Evolutionary conservation across 2,797 vertebrate genomes (phyloP), one percentile per base, ranked within the genome.

Genomic region (Enteromius trimaculatus): DNA sequence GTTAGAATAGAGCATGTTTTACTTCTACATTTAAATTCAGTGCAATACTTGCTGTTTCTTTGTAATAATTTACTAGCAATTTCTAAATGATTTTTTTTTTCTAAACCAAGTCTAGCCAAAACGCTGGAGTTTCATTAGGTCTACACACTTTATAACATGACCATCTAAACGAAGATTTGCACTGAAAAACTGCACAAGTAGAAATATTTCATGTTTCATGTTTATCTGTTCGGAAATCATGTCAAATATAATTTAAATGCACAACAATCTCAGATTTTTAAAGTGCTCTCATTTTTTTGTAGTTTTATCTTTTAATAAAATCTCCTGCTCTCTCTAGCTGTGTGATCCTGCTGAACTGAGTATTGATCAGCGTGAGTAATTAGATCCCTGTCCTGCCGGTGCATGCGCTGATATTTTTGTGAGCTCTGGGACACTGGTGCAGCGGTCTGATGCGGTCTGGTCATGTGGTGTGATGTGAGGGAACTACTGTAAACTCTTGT

Each of bases 361-460:
- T 87, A 92, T 90, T 90, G 89, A 92, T 90, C 65, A 47, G 66
- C 11, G 3, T 82, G 62, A 81, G 87, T 88, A 91, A 91, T 84
- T 65, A 58, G 79, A 91, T 83, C 87, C 87, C 77, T 42, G 60
- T n/a, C 77, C 26, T 87, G 80, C 82, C 78, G 81, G 79, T 75
- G 62, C 74, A 70, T 83, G 83, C 66, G 64, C 81, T 51, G 77
- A 64, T 84, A 62, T 78, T 83, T 86, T 13, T 31, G 44, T 51
- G 72, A 83, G 82, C 86, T 85, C 81, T 85, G 88, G 84, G 86
- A 89, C 77, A 60, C 68, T 29, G n/a, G 37, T 26, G 53, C 62
- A 78, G 84, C 34, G 39, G 62, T 58, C 55, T 80, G 79, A 84
- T 83, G 58, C 55, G 77, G 75, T 70, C 62, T 77, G 23, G 11